Percentiles rank a stretch among this genome's conserved stretches.
Conservation (phyloP, 2,113 vertebrate species). For the Nicator chloris region DNA sequence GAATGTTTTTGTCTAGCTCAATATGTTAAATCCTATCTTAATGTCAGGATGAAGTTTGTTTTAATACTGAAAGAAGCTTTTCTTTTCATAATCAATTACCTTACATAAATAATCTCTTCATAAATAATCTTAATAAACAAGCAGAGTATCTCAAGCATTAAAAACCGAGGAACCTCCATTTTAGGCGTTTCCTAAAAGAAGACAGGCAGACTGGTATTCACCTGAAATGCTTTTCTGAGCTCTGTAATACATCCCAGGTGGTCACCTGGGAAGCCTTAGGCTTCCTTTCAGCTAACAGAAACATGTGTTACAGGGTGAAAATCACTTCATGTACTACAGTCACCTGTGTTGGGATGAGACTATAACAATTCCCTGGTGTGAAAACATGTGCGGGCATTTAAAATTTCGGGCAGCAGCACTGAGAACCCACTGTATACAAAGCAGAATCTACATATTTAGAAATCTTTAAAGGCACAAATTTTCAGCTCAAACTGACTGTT, state of each 20-base stretch:
- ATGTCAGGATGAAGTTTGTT: background rate
- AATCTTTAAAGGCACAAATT: background rate
- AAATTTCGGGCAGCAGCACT: background rate
- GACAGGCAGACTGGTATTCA: fast-evolving
- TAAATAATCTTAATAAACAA: background rate
- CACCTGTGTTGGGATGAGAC: background rate
- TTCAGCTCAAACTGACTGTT: background rate
- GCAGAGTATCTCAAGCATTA: background rate
- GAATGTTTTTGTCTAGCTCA: background rate
- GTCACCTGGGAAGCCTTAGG: background rate
- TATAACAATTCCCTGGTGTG: background rate
- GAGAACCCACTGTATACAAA: background rate
- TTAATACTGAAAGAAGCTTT: background rate
- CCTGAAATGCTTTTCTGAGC: background rate
- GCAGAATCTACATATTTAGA: background rate
- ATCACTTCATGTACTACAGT: background rate
- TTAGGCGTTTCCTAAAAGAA: background rate
- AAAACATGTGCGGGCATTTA: background rate
- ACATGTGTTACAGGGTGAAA: background rate
- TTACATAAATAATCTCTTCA: background rate
- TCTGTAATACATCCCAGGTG: background rate
- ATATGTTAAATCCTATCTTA: background rate
- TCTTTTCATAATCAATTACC: background rate
- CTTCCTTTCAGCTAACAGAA: background rate
- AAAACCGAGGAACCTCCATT: fast-evolving